Evolutionary conservation across 2,113 vertebrate genomes (phyloP).

Genomic region (Megaptera novaeangliae): DNA sequence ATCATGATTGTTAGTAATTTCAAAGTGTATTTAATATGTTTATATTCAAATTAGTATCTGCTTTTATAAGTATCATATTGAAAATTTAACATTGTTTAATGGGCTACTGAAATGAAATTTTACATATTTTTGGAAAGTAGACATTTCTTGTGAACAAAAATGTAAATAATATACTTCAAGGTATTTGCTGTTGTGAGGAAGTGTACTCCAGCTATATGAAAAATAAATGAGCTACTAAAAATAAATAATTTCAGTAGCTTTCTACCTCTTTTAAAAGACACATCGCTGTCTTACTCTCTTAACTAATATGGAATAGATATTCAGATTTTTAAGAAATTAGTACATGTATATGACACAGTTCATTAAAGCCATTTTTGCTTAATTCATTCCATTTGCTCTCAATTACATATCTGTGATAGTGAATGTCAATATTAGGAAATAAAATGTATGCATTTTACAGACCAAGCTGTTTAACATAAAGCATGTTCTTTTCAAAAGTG

Average conservation of each 20-base stretch:
- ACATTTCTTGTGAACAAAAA: neutral
- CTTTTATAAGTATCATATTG: neutral
- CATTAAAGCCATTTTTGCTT: neutral
- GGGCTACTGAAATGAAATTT: neutral
- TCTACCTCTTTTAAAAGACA: neutral
- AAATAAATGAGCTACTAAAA: neutral
- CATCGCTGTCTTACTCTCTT: neutral
- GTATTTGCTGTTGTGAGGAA: neutral
- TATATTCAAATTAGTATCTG: neutral
- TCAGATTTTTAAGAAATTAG: neutral
- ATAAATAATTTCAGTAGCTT: neutral
- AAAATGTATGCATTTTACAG: neutral
- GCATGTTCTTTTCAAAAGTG: neutral
- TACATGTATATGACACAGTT: neutral
- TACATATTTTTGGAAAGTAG: neutral
- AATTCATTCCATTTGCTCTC: neutral
- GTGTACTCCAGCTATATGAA: neutral
- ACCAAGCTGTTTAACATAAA: neutral
- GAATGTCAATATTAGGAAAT: neutral
- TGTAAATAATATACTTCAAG: neutral
- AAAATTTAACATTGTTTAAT: neutral
- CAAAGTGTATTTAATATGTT: constrained; percentile 31
- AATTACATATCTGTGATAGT: neutral
- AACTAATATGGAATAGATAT: neutral
- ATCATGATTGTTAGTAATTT: constrained; percentile 47